Base-by-base conservation (phyloP, 1,140 invertebrate genomes). In the Drosophila auraria region DNA sequence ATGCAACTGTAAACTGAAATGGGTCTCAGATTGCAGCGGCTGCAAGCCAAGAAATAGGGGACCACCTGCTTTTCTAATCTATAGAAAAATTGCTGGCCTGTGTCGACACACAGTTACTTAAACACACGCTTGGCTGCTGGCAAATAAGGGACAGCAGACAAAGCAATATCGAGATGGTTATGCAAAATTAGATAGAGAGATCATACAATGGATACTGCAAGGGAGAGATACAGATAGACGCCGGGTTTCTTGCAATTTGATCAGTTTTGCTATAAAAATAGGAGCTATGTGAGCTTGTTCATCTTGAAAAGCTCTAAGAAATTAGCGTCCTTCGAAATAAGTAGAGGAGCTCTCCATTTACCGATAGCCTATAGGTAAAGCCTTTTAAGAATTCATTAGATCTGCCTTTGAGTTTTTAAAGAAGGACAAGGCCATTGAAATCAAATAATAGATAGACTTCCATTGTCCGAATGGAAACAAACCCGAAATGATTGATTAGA, bases 401-500 rank as follows among this genome's bases (percentile, higher is more conserved):
- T 58, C 62, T 51, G n/a, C 44, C 44, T 25, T 58, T 25, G 9
- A 53, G 3, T 50, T 25, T 70, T 68, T 49, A n/a, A 56, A 44
- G 40, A n/a, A 17, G 23, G 12, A 42, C 47, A 50, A 27, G 20
- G 9, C 36, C 27, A 65, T 68, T 49, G 61, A 68, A 49, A 61
- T n/a, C 40, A 17, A 33, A 69, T 42, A 60, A 51, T 51, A 12
- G 57, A 72, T 25, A 71, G 9, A 20, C 53, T 61, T 42, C 27
- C 42, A 73, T 73, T 73, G 54, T 73, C 38, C 49, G 11, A 25
- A n/a, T n/a, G 47, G 56, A 73, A 38, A 78, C 38, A 78, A 60
- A 40, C 20, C 30, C 76, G 27, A 63, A 74, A 73, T 89, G 84
- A 89, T 89, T 89, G 84, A 89, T 89, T 89, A 70, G 81, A 74